Evolutionary conservation across 2,797 vertebrate species (phyloP).

Genomic region (Nannoperca obscura): DNA sequence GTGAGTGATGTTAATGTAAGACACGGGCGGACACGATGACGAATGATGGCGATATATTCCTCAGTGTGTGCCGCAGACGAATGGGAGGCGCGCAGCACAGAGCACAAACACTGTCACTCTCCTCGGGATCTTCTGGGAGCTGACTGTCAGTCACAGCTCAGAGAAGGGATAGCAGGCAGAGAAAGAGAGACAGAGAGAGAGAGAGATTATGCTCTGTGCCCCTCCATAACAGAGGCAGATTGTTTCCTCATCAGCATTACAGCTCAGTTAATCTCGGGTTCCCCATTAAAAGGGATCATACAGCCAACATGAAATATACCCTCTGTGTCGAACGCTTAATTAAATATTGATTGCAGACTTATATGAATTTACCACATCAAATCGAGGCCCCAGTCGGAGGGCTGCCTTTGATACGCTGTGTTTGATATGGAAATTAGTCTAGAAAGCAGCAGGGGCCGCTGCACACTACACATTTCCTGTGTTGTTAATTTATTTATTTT

Average conservation of each 20-base stretch:
- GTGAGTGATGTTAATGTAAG: conserved; percentile 52
- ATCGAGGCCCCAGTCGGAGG: conserved; percentile 75
- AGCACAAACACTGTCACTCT: conserved; percentile 39
- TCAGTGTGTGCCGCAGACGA: conserved; percentile 34
- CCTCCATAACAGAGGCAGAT: conserved; percentile 43
- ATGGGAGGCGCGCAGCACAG: conserved; percentile 18
- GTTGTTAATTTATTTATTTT: conserved; percentile 84
- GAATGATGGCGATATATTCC: conserved; percentile 49
- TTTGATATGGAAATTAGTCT: conserved; percentile 84
- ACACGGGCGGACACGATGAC: conserved; percentile 46
- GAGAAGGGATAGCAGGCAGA: conserved; percentile 14
- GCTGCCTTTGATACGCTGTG: conserved; percentile 77
- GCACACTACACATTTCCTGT: conserved; percentile 74
- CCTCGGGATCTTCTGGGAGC: conserved; percentile 38
- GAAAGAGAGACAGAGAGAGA: conserved; percentile 10
- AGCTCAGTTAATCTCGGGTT: conserved; percentile 66
- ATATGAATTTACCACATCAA: conserved; percentile 84
- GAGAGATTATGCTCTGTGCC: not conserved
- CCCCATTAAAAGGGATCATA: conserved; percentile 77
- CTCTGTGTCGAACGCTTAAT: conserved; percentile 82
- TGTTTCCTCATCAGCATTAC: conserved; percentile 61
- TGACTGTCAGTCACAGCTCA: conserved; percentile 45
- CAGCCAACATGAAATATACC: conserved; percentile 79
- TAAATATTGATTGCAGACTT: conserved; percentile 86
- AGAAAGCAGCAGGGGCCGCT: conserved; percentile 72